Evolutionary conservation across 2,888 invertebrate species (phyloP).

Genomic region (Amblyjoppa proteus): DNA sequence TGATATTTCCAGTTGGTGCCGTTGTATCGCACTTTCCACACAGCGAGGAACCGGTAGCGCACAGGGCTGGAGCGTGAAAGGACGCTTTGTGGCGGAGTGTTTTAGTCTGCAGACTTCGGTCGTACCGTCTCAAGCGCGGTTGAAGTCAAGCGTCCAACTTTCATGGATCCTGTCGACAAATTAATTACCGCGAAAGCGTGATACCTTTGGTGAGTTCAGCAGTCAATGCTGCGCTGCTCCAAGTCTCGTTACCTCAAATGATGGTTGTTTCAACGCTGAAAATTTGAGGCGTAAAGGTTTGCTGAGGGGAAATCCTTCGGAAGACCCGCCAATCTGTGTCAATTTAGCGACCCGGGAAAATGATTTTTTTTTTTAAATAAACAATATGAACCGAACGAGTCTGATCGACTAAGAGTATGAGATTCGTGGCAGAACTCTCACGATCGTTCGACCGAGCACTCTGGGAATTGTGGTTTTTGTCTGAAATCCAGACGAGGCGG

Average conservation of each 20-base stretch:
- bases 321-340: not conserved
- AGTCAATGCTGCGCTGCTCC: not conserved
- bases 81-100: not conserved
- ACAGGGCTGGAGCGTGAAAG: not conserved
- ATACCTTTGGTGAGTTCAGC: not conserved
- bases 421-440: not conserved
- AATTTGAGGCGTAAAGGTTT: no score
- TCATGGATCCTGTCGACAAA: not conserved
- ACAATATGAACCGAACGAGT: not conserved
- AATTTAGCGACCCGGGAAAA: not conserved
- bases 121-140: constrained; percentile 3
- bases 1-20: not conserved
- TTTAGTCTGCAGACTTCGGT: not conserved
- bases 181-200: not conserved
- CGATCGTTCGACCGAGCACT: not conserved
- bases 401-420: not conserved
- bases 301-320: not conserved
- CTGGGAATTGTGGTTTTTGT: not conserved
- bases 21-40: not conserved
- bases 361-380: no score
- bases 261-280: no score
- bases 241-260: no score
- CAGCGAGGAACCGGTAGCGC: not conserved
- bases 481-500: not conserved
- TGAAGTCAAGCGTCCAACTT: constrained; percentile 1